phyloP scores from a whole-genome alignment of 53 echinoderm and acorn worm genomes.

The Crossaster papposus region DNA sequence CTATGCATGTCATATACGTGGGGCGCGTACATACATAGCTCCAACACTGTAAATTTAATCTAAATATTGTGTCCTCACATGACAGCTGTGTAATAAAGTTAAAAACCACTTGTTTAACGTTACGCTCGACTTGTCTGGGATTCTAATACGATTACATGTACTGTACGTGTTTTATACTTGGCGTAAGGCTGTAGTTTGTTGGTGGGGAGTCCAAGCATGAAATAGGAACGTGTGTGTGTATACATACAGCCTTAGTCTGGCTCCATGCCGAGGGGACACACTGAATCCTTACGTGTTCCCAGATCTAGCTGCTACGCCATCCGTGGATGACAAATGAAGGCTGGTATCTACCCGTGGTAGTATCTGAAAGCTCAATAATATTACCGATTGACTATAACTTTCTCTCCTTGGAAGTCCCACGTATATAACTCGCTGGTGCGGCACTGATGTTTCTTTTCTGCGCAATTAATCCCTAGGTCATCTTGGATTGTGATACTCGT shows the following conservation, averaged over 20 bases:
- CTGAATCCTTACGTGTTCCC: background rate
- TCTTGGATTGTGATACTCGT: background rate
- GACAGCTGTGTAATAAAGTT: background rate
- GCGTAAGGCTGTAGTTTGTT: background rate
- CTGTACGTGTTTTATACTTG: background rate
- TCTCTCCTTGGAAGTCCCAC: background rate
- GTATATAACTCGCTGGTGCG: conserved; percentile 14
- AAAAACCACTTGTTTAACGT: background rate
- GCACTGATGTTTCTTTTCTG: conserved; percentile 50
- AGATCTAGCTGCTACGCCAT: conserved; percentile 16
- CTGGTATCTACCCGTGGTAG: background rate
- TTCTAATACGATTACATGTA: conserved; percentile 35
- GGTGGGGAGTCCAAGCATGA: conserved; percentile 38
- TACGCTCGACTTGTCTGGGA: background rate
- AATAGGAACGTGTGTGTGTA: conserved; percentile 24
- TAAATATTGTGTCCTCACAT: too few species aligned
- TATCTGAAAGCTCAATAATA: background rate
- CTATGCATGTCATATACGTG: too few species aligned
- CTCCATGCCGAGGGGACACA: background rate
- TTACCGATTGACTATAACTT: background rate
- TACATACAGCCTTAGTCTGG: conserved; percentile 20
- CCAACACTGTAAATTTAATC: too few species aligned
- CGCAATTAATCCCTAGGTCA: conserved; percentile 51
- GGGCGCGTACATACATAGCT: too few species aligned
- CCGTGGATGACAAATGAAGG: conserved; percentile 38